These are phyloP conservation scores for Paedocypris sp. DNA, from an alignment of 2,113 vertebrate genomes.

Conservation along the genomic window DNA sequence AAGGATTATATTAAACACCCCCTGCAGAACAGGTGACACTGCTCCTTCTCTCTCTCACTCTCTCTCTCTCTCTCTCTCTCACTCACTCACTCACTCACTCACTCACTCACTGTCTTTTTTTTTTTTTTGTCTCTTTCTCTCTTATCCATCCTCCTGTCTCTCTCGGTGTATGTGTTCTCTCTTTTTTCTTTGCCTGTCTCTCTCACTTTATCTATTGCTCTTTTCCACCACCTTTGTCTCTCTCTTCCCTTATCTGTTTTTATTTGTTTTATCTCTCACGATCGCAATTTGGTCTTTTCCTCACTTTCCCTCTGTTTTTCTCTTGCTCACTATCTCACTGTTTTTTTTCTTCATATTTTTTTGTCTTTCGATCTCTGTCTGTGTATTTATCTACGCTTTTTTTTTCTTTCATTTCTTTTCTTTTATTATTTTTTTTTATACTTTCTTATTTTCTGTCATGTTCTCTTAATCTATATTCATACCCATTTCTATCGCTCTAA, in stretches of 20 bases:
- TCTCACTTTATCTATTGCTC: conserved; percentile 36
- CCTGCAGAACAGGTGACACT: conserved; percentile 82
- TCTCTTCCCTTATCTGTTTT: too few relatives aligned
- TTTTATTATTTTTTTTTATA: background rate
- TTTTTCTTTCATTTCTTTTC: background rate
- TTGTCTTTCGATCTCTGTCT: too few relatives aligned
- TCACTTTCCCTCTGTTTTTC: background rate
- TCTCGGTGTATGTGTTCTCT: too few relatives aligned
- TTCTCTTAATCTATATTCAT: too few relatives aligned
- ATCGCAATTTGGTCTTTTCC: conserved; percentile 83
- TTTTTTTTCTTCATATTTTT: conserved; percentile 36
- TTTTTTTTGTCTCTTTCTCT: too few relatives aligned
- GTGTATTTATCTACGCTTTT: too few relatives aligned
- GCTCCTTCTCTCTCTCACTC: background rate
- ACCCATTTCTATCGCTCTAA: background rate
- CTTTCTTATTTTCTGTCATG: too few relatives aligned
- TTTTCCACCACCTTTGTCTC: too few relatives aligned
- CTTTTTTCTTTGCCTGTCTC: background rate
- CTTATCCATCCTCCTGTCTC: background rate
- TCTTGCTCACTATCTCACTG: background rate
- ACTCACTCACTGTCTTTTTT: too few relatives aligned
- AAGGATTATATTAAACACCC: conserved; percentile 93
- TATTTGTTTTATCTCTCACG: too few relatives aligned
- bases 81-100: too few relatives aligned
- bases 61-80: background rate